Evolutionary conservation across 1,140 invertebrate species (phyloP).

Genomic region (Ganaspis sp.): DNA sequence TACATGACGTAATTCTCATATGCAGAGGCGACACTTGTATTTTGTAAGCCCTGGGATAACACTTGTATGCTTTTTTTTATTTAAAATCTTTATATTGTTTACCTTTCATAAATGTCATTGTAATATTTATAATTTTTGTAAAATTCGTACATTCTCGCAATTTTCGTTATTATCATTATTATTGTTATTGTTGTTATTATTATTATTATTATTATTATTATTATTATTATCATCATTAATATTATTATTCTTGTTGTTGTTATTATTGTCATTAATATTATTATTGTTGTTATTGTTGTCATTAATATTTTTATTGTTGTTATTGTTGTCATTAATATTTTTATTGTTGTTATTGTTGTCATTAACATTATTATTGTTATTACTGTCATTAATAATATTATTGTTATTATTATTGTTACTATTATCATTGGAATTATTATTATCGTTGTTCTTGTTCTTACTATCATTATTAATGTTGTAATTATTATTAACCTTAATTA

Average conservation of each 20-base stretch:
- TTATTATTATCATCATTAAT: background rate
- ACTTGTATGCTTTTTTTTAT: constrained; percentile 1
- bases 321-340: too few species aligned
- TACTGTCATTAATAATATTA: too few species aligned
- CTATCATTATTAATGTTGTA: too few species aligned
- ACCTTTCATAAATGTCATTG: background rate
- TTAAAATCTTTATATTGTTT: constrained; percentile 13
- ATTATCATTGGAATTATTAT: too few species aligned
- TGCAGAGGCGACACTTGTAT: constrained; percentile 16
- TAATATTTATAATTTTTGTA: background rate
- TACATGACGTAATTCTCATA: constrained; percentile 25
- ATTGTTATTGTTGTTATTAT: background rate
- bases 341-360: too few species aligned
- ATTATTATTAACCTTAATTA: background rate
- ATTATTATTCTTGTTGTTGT: background rate
- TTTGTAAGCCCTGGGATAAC: constrained; percentile 6
- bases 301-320: too few species aligned
- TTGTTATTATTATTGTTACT: too few species aligned
- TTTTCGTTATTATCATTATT: background rate
- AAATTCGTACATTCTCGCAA: background rate
- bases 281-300: too few species aligned
- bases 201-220: background rate
- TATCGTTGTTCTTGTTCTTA: too few species aligned
- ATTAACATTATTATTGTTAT: too few species aligned
- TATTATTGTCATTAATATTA: background rate